phyloP scores from a whole-genome alignment of 2,888 invertebrate genomes.

The Agriotes lineatus region DNA sequence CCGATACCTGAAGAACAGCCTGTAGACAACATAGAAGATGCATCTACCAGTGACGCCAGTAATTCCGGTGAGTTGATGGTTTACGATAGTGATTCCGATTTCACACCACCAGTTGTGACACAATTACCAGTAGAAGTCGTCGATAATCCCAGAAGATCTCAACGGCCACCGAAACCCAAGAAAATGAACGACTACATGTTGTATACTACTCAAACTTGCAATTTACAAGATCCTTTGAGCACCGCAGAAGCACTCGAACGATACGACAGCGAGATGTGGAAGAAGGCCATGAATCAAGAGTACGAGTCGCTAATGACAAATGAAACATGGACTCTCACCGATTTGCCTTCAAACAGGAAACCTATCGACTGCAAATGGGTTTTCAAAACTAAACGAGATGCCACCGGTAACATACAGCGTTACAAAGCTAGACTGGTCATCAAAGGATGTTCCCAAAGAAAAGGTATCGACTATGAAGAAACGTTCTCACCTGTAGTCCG shows the following conservation, averaged over 20 bases:
- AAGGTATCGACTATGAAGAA: slow-evolving; percentile 51
- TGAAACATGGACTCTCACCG: slow-evolving; percentile 51
- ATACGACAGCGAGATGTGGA: slow-evolving; percentile 33
- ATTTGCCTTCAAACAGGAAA: slow-evolving; percentile 49
- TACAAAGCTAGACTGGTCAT: slow-evolving; percentile 55
- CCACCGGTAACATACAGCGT: slow-evolving; percentile 52
- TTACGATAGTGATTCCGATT: no score
- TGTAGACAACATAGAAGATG: no score
- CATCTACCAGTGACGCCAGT: no score
- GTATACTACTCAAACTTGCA: no score
- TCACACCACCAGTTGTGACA: no score
- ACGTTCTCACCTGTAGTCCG: slow-evolving; percentile 55
- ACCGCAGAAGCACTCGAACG: slow-evolving; percentile 23
- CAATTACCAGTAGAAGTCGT: neutral
- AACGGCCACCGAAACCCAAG: neutral
- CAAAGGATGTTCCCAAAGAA: slow-evolving; percentile 53
- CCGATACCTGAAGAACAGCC: neutral
- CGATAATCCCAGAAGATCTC: no score
- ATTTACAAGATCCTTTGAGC: no score
- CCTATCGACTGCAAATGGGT: slow-evolving; percentile 54
- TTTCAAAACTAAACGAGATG: slow-evolving; percentile 51
- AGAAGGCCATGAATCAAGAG: slow-evolving; percentile 48
- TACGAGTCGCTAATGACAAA: slow-evolving; percentile 54
- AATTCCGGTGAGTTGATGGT: no score
- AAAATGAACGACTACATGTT: neutral